phyloP scores from a whole-genome alignment of 2,113 vertebrate species.

The Tiliqua scincoides region DNA sequence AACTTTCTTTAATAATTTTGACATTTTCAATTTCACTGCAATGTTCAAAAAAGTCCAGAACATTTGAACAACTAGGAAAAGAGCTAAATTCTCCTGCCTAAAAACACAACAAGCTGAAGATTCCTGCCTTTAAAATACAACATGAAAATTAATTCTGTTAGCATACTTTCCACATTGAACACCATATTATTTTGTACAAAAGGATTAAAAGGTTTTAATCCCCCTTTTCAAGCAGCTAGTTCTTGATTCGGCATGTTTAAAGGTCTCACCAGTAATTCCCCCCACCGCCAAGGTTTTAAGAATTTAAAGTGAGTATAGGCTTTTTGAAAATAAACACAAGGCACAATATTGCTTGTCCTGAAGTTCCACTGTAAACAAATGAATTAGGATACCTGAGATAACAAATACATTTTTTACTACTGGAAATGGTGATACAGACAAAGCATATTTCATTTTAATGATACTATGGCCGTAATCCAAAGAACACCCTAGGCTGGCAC shows the following conservation, averaged over 20 bases:
- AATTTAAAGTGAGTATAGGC: constrained; percentile 49
- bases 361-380: constrained; percentile 34
- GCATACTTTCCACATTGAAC: constrained; percentile 69
- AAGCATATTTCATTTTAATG: constrained; percentile 52
- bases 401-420: constrained; percentile 27
- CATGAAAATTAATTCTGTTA: constrained; percentile 71
- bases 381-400: constrained; percentile 39
- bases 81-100: constrained; percentile 53
- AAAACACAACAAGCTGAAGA: constrained; percentile 51
- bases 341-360: constrained; percentile 28
- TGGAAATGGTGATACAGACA: constrained; percentile 4
- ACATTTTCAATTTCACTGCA: constrained; percentile 45
- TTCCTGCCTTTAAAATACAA: constrained; percentile 67
- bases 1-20: constrained; percentile 55
- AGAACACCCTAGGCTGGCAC: too few species aligned
- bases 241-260: constrained; percentile 66
- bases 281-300: constrained; percentile 52
- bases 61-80: constrained; percentile 51
- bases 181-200: constrained; percentile 60
- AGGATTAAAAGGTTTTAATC: constrained; percentile 73
- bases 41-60: background rate
- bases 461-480: too few species aligned
- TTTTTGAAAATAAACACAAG: constrained; percentile 60
- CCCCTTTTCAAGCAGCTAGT: constrained; percentile 58
- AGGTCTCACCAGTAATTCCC: constrained; percentile 55